Evolutionary conservation across 1,140 invertebrate species (phyloP), one percentile per base, ranked within the genome.

Genomic region (Halesus radiatus): DNA sequence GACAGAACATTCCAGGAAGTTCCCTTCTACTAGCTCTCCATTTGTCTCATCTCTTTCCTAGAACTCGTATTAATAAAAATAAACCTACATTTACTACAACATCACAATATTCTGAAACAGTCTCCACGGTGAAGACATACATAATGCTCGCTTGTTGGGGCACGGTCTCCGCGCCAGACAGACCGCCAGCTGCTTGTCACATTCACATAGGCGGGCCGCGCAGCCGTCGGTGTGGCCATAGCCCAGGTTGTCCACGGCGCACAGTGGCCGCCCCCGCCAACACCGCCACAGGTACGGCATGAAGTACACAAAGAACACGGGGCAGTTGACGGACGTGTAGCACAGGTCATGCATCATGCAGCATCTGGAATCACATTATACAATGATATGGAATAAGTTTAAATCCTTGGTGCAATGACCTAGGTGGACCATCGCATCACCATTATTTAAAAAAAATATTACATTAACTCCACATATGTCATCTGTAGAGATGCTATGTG

Each of bases 201-300:
- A 98, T 86, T 97, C 95, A 85, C 96, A 98, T 2, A 97, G 89
- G 22, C 94, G 91, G 29, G 93, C 92, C 0, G 95, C 93, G 85
- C 96, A 98, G 2, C 91, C 91, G 73, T 91, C 91, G 5, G 91
- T 87, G 20, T 91, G 90, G 73, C 93, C 91, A 87, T 91, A 92
- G 1, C 70, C 70, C 85, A 93, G 90, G 84, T 94, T 93, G 81
- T 94, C 92, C 16, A 94, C 85, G 8, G 94, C 94, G 86, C 96
- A 97, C 16, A 95, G 89, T 0, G 96, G 95, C 83, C 92, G 90
- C 15, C 94, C 93, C 23, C 90, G 89, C 85, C 94, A 94, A 87
- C 96, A 98, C 84, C 93, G 94, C 96, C 96, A 98, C 75, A 94
- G 93, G 86, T 97, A 98, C 2, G 95, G 95, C 78, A 96, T 92